phyloP scores from a whole-genome alignment of 2,888 invertebrate genomes.

The Fissipunctia ypsillon region DNA sequence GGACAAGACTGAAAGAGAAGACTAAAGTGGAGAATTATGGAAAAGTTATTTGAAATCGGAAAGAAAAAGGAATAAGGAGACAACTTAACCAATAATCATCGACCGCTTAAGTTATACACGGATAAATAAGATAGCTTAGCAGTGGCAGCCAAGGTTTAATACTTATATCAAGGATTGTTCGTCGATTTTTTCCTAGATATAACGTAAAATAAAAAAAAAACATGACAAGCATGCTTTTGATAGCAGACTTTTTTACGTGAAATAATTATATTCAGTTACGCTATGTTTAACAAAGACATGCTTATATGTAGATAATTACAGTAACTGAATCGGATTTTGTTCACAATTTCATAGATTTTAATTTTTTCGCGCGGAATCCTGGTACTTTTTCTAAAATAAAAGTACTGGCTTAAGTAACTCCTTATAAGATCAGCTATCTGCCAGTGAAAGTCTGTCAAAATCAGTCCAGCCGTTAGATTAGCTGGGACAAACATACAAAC shows the following conservation, averaged over 20 bases:
- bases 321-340: too few species aligned
- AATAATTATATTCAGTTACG: not conserved
- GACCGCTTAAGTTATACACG: not conserved
- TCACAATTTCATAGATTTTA: too few species aligned
- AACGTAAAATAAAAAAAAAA: slow-evolving; percentile 4
- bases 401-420: too few species aligned
- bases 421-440: too few species aligned
- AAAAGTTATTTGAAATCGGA: not conserved
- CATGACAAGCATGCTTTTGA: not conserved
- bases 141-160: not conserved
- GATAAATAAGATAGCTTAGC: not conserved
- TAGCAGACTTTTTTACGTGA: not conserved
- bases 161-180: not conserved
- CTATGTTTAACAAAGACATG: not conserved
- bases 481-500: too few species aligned
- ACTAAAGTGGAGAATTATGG: not conserved
- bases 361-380: too few species aligned
- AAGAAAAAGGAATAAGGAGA: not conserved
- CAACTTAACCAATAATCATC: not conserved
- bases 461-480: too few species aligned
- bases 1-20: not conserved
- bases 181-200: not conserved
- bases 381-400: too few species aligned
- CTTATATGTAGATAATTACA: too few species aligned
- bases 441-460: too few species aligned